Base-by-base conservation (phyloP, 2,113 vertebrate species). In the Carassius auratus region DNA sequence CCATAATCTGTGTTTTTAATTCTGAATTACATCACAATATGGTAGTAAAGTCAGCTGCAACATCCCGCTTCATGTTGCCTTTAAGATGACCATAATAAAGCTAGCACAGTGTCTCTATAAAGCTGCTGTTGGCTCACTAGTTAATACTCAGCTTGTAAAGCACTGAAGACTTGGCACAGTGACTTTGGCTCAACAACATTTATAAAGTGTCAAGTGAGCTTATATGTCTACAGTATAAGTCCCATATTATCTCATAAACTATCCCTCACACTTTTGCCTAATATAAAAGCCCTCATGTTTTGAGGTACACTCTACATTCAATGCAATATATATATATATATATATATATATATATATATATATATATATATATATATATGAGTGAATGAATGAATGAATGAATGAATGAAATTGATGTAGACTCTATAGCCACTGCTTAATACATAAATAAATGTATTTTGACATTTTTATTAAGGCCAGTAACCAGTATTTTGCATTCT, bases 211-310 rank as follows among this genome's bases (percentile, higher is more conserved):
- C 78, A 86, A 83, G 50, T 69, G 89, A 89, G 86, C 71, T 30
- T 30, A 30, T 30, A 84, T 92, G 80, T 88, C 76, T 62, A 30
- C 30, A 30, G 2, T 30, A 86, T 89, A 78, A 68, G 68, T 88
- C 83, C 68, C 82, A 21, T 89, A 84, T 87, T 86, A 89, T 88
- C 52, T 87, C 77, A 87, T 89, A 83, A 85, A 88, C 85, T 89
- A 90, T 92, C 87, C 89, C 88, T 88, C 85, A 83, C 12, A 57
- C 66, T 42, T 5, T 38, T 38, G 3, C 38, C 81, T 84, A 74
- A 87, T 87, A 84, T 86, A 86, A 89, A 90, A 82, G 89, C 66
- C 74, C 4, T 12, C 42, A 45, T 50, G 12, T 50, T 13, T 50
- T 50, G 10, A 50, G 0, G 12, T 13, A 13, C 0, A 55, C 52